These are phyloP conservation scores for Dreissena polymorpha DNA, from an alignment of 1,140 invertebrate genomes.

Conservation along the genomic window DNA sequence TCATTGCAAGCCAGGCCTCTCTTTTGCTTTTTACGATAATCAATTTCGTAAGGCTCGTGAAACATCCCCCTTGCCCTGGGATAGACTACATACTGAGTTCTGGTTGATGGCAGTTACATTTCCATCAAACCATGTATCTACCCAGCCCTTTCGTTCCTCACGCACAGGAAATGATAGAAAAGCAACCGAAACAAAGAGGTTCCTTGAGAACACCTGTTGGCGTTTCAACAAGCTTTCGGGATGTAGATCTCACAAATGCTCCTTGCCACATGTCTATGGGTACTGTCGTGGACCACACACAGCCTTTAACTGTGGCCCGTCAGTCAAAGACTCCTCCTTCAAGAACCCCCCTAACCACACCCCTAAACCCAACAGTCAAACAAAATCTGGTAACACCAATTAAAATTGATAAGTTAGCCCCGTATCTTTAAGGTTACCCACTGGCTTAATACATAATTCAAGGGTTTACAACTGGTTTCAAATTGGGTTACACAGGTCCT, in stretches of 20 bases:
- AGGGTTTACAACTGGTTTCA: too few species aligned
- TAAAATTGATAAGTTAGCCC: neutral
- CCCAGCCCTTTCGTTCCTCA: constrained; percentile 11
- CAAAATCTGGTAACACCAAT: constrained; percentile 6
- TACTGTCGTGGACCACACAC: constrained; percentile 30
- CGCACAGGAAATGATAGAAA: neutral
- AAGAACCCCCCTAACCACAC: neutral
- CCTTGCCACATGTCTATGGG: constrained; percentile 20
- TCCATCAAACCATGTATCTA: constrained; percentile 4
- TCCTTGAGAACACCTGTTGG: constrained; percentile 32
- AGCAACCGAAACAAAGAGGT: neutral
- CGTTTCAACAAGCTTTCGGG: constrained; percentile 22
- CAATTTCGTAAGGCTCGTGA: constrained; percentile 15
- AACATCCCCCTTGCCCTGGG: constrained; percentile 22
- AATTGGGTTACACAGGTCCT: too few species aligned
- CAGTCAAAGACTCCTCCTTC: neutral
- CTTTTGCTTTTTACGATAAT: constrained; percentile 25
- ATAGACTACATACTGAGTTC: constrained; percentile 16
- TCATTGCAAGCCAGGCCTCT: neutral
- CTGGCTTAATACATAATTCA: neutral
- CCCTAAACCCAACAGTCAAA: too few species aligned
- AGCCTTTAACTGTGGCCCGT: constrained; percentile 4
- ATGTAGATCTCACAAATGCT: constrained; percentile 15
- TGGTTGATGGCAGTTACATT: neutral
- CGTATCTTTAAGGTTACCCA: neutral